Percentiles rank a stretch among this genome's conserved stretches.
Conservation (phyloP, 2,113 vertebrate genomes). For the Chroicocephalus ridibundus region DNA sequence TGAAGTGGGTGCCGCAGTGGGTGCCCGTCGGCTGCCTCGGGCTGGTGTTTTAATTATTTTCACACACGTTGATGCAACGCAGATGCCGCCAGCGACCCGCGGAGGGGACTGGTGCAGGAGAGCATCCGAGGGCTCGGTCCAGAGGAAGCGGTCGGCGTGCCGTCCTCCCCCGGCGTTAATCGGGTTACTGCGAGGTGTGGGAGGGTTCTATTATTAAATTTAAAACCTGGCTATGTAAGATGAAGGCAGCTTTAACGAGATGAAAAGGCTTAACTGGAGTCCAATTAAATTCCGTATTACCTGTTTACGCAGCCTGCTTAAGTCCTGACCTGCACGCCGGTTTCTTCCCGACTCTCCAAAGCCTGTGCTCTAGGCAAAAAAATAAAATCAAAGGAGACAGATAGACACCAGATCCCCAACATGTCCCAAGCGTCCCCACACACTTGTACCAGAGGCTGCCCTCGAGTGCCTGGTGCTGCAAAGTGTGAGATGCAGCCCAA, state of each 20-base stretch:
- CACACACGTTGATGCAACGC: neutral
- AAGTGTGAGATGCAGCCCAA: neutral
- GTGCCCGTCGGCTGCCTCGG: neutral
- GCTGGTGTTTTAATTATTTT: neutral
- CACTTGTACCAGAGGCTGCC: neutral
- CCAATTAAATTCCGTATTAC: constrained; percentile 79
- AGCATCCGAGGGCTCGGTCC: constrained; percentile 9
- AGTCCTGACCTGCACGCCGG: constrained; percentile 69
- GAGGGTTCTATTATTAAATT: constrained; percentile 73
- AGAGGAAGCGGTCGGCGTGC: neutral
- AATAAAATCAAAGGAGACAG: constrained; percentile 1
- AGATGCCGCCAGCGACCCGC: neutral
- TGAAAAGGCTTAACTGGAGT: constrained; percentile 82
- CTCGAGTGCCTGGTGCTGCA: neutral
- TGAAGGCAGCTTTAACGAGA: constrained; percentile 80
- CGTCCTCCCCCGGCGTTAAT: constrained; percentile 39
- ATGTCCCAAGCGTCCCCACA: neutral
- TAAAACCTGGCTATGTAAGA: constrained; percentile 66
- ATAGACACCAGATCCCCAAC: neutral
- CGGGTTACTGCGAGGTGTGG: constrained; percentile 69
- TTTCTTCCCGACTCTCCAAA: constrained; percentile 54
- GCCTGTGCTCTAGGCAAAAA: neutral
- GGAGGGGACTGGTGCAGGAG: neutral
- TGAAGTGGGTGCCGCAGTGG: neutral
- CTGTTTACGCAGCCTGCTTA: constrained; percentile 76